Base-by-base conservation (phyloP, 2,797 vertebrate genomes). In the Cygnus olor region DNA sequence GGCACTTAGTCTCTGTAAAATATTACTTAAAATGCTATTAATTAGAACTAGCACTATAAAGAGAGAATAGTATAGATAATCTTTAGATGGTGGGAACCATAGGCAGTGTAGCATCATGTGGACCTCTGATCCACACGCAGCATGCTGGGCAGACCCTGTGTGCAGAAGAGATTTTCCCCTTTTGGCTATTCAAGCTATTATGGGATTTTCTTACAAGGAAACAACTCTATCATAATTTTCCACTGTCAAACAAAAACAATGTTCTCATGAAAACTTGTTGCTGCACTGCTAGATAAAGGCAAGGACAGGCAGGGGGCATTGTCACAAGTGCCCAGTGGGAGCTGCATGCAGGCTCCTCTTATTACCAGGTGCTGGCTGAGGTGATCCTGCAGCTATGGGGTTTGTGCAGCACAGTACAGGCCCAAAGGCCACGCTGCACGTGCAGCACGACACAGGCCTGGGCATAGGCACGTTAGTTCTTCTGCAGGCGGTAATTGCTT, bases 281-380 rank as follows among this genome's bases (percentile, higher is more conserved):
- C 58, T 72, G 38, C 34, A 60, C 30, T 74, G 72, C 22, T 58
- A 32, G 69, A 42, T 61, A 28, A 76, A 85, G 63, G 36, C 32
- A 70, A 70, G 44, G 57, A 51, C 63, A 44, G 1, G 6, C 63
- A n/a, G 32, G 49, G 32, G 70, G 45, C 38, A 4, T 24, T 15
- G 54, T 19, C 40, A 8, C 36, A 1, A 0, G 5, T 45, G 38
- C 45, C n/a, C 34, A 20, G 30, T 8, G 51, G 58, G 58, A 82
- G 28, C 53, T 71, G 64, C 38, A 53, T 57, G 42, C n/a, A 21
- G 15, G 44, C 28, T 57, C 11, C 28, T 53, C 64, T 58, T 7
- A 0, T 45, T 70, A 34, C 17, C 4, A 0, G 0, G 2, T 30
- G n/a, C 36, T 2, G 66, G 53, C 45, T 25, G 40, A 47, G 66